Evolutionary conservation across 2,797 vertebrate genomes (phyloP), one percentile per base, ranked within the genome.

Genomic region (Micromesistius poutassou): DNA sequence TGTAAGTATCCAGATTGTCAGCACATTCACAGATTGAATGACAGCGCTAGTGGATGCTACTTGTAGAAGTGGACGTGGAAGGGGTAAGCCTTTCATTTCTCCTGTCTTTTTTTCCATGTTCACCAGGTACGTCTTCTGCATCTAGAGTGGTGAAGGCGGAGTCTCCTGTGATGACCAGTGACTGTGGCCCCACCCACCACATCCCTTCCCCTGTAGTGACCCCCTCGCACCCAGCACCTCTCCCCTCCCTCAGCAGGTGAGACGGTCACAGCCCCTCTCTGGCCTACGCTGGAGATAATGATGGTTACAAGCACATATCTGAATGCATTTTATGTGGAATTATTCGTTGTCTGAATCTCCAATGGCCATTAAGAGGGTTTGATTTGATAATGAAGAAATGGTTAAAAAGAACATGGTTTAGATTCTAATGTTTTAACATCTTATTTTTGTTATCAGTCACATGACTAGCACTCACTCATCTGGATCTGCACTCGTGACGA

Each of bases 201-300:
- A 31, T 89, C 88, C 93, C 6, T 82, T 95, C 92, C 81, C 94
- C 96, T 75, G 86, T 88, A 77, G 91, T 96, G 28, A 90, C 91
- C 4, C 91, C 96, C 0, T 95, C 95, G 78, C 96, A 97, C 19
- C 89, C 90, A 50, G 73, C 91, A 3, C 88, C 96, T 5, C 93
- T 97, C 74, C 93, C 96, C 22, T 95, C 96, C 12, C 95, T 97
- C 87, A 96, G 87, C 96, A 98, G 96, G 98, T 99, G 93, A 73
- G 46, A 50, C 42, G 14, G 46, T 50, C 46, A 50, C 46, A 22
- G 46, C 46, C 46, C 16, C 5, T 50, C 46, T 50, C 40, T 31
- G 10, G 1, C 0, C 79, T 25, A 38, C n/a, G 22, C 72, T 8
- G 81, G 78, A 87, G 90, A 90, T 89, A 1, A 85, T 87, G 81